phyloP scores from a whole-genome alignment of 2,888 invertebrate genomes.

The Caenorhabditis doughertyi region DNA sequence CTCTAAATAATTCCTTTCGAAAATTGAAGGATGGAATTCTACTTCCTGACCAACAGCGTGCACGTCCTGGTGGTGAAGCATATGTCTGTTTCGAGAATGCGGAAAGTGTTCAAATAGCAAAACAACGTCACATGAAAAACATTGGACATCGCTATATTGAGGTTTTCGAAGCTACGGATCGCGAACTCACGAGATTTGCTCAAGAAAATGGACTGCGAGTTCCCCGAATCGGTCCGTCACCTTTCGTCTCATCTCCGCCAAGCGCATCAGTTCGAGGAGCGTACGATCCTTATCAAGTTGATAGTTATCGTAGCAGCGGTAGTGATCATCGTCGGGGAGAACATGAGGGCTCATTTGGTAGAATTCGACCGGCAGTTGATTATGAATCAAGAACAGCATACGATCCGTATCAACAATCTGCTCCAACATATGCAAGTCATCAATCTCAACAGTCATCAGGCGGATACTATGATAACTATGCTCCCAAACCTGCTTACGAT shows the following conservation, averaged over 20 bases:
- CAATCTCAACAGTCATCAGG: constrained; percentile 7
- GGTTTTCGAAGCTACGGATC: constrained; percentile 65
- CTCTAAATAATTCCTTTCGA: too few species aligned
- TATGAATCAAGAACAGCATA: constrained; percentile 31
- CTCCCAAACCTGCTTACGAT: constrained; percentile 23
- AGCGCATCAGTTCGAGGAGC: constrained; percentile 37
- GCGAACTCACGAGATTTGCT: constrained; percentile 62
- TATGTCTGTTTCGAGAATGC: constrained; percentile 64
- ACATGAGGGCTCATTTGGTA: constrained; percentile 57
- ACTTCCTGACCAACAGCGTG: constrained; percentile 58
- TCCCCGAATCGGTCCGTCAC: constrained; percentile 51
- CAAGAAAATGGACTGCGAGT: constrained; percentile 59
- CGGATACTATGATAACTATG: constrained; percentile 40
- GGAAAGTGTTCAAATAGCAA: constrained; percentile 61
- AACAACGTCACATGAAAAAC: constrained; percentile 68
- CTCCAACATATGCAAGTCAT: constrained; percentile 10
- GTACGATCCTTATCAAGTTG: constrained; percentile 39
- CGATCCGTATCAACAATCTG: constrained; percentile 40
- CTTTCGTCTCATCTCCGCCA: constrained; percentile 38
- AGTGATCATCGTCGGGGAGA: constrained; percentile 20
- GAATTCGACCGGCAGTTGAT: constrained; percentile 34
- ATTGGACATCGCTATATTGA: constrained; percentile 72
- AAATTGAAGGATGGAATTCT: constrained; percentile 72
- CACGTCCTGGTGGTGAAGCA: constrained; percentile 62
- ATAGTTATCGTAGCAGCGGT: constrained; percentile 12